A percentile compares a stretch with the other conserved stretches of the same genome.
These are phyloP conservation scores for Spilarctia lutea DNA, from an alignment of 2,888 invertebrate species.

Conservation along the genomic window DNA sequence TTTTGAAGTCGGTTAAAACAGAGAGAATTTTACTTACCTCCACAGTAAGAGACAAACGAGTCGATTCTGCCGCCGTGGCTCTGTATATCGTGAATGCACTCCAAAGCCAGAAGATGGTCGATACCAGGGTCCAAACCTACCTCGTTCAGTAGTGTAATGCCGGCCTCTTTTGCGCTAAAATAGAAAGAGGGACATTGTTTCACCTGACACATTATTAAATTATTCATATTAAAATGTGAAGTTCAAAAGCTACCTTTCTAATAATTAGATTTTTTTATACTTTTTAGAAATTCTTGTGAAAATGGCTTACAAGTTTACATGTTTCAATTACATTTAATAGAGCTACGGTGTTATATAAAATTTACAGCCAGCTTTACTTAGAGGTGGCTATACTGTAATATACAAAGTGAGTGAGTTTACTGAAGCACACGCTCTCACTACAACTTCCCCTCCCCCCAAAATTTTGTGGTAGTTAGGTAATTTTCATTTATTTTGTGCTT, in stretches of 20 bases:
- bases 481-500: too few species aligned
- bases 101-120: slow-evolving; percentile 98
- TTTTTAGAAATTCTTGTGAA: too few species aligned
- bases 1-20: too few species aligned
- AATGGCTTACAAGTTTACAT: too few species aligned
- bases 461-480: too few species aligned
- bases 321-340: too few species aligned
- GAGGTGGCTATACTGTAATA: too few species aligned
- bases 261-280: not conserved
- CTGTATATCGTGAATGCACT: slow-evolving; percentile 97
- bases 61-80: slow-evolving; percentile 96
- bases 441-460: too few species aligned
- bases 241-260: not conserved
- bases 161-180: slow-evolving; percentile 94
- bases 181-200: not conserved
- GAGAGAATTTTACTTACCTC: slow-evolving; percentile 80
- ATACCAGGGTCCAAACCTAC: slow-evolving; percentile 99
- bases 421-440: too few species aligned
- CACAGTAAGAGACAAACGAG: slow-evolving; percentile 98
- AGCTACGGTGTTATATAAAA: too few species aligned
- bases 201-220: not conserved
- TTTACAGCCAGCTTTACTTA: too few species aligned
- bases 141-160: slow-evolving; percentile 97
- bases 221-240: not conserved
- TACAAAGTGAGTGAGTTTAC: too few species aligned